phyloP scores from a whole-genome alignment of 2,797 vertebrate species.

The Mormyrops boulengeri region DNA sequence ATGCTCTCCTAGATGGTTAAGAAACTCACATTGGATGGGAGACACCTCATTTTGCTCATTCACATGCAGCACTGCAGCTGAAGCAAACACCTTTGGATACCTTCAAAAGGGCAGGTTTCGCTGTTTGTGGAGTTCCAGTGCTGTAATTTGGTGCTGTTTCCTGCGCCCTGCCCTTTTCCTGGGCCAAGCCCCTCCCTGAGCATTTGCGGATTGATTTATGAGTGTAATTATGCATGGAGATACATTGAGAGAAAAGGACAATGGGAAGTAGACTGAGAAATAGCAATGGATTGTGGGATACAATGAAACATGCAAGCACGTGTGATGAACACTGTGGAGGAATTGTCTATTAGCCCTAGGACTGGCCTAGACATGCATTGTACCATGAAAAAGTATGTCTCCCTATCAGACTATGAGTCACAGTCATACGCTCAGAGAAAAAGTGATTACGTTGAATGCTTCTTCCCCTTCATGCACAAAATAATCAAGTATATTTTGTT shows the following conservation, averaged over 20 bases:
- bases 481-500: background rate
- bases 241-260: background rate
- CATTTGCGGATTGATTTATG: constrained; percentile 18
- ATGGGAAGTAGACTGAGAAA: background rate
- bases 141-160: constrained; percentile 1
- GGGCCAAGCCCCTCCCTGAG: background rate
- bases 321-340: background rate
- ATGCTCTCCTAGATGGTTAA: background rate
- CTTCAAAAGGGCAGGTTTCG: background rate
- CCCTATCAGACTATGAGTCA: background rate
- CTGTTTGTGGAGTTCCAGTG: background rate
- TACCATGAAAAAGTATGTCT: background rate
- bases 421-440: background rate
- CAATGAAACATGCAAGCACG: background rate
- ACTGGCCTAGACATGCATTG: background rate
- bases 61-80: background rate
- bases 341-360: background rate
- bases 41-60: background rate
- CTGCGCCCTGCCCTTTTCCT: background rate
- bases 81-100: background rate
- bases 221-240: constrained; percentile 17
- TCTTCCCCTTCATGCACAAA: background rate
- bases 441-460: background rate
- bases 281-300: background rate
- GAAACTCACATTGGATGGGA: background rate